Base-by-base conservation (phyloP, 2,113 vertebrate genomes). In the Pao palembangensis region DNA sequence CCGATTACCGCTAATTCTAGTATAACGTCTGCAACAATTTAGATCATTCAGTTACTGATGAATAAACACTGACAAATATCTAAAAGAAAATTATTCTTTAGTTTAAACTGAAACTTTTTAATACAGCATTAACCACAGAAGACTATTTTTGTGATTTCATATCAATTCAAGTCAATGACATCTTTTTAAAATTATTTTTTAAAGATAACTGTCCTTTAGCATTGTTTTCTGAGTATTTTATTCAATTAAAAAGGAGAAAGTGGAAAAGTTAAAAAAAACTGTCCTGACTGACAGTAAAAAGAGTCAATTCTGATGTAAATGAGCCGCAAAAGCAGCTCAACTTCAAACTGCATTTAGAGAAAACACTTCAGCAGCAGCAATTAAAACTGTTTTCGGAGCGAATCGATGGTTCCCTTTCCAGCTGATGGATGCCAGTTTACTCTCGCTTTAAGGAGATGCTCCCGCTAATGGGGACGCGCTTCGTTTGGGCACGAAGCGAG, bases 371-470 rank as follows among this genome's bases (percentile, higher is more conserved):
- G 19, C 43, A 17, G 54, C 58, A 56, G 67, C 61, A 69, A 76
- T 79, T 81, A 80, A 64, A 58, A n/a, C 1, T 73, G 61, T 75
- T 62, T 58, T 67, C 52, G 55, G 13, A 2, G 56, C 55, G 31
- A 57, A 54, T 13, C 38, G 53, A 19, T 10, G 15, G 18, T 25
- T 49, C 47, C 69, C 16, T 57, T 49, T 48, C 5, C 14, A 50
- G 58, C 58, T 61, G 71, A 64, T 21, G 38, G 67, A 19, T 73
- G 77, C 68, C 76, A 72, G 61, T 77, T 67, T 47, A 53, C 55
- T 49, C 58, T 55, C 21, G 5, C 19, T 69, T 58, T 55, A 38
- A 72, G 49, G 55, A 64, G 58, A 64, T 15, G 21, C 44, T 71
- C 56, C 63, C 60, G 58, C 51, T 66, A 44, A 66, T 43, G 46